phyloP scores from a whole-genome alignment of 92 coral and sea anemone species.

The Anthopleura xanthogrammica region DNA sequence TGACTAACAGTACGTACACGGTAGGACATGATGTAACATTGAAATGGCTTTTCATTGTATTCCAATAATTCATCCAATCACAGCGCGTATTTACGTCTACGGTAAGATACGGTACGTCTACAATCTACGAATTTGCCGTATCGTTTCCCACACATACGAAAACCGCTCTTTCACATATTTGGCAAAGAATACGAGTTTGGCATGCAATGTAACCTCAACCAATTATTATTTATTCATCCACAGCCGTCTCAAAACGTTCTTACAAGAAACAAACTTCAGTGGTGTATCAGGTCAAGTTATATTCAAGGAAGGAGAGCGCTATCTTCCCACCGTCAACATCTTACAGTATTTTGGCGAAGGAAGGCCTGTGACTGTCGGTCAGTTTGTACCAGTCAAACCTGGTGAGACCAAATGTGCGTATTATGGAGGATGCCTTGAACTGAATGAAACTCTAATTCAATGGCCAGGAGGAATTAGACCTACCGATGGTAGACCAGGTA shows the following conservation, averaged over 20 bases:
- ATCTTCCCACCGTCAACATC: conserved; percentile 63
- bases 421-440: conserved; percentile 48
- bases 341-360: conserved; percentile 51
- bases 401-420: conserved; percentile 29
- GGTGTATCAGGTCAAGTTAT: conserved; percentile 78
- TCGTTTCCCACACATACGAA: too few species aligned
- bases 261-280: conserved; percentile 69
- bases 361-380: conserved; percentile 55
- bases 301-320: conserved; percentile 71
- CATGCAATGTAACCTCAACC: background rate
- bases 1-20: too few species aligned
- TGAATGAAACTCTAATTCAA: conserved; percentile 53
- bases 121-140: too few species aligned
- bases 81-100: too few species aligned
- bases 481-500: conserved; percentile 72
- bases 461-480: conserved; percentile 69
- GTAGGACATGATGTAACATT: too few species aligned
- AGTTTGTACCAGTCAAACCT: conserved; percentile 53
- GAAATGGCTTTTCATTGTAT: too few species aligned
- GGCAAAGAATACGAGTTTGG: background rate
- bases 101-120: too few species aligned
- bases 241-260: conserved; percentile 53
- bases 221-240: background rate
- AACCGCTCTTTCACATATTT: too few species aligned
- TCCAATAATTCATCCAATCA: too few species aligned